Percentiles rank a stretch among this genome's conserved stretches.
Conservation (phyloP, 2,888 invertebrate species). For the Sycophila texana region DNA sequence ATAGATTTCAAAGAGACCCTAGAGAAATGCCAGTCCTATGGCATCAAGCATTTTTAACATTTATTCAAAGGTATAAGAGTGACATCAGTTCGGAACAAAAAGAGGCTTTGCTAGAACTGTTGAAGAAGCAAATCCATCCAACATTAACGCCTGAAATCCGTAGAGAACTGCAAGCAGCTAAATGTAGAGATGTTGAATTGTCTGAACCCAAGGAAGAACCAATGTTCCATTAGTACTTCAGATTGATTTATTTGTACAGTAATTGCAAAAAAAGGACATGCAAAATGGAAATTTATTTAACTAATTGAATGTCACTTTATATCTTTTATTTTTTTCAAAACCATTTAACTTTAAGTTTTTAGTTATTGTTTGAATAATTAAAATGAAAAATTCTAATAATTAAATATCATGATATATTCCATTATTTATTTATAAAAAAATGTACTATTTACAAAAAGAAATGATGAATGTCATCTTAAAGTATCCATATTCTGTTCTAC, state of each 20-base stretch:
- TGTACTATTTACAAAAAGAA: conserved; percentile 54
- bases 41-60: conserved; percentile 96
- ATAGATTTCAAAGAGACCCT: conserved; percentile 88
- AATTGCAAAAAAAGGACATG: conserved; percentile 31
- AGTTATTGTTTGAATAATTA: neutral
- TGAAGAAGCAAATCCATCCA: conserved; percentile 84
- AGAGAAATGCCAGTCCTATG: conserved; percentile 95
- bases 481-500: conserved; percentile 50
- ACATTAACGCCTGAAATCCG: conserved; percentile 90
- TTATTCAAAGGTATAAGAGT: conserved; percentile 96
- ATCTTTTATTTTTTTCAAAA: neutral
- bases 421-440: conserved; percentile 48
- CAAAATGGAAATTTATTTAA: conserved; percentile 24
- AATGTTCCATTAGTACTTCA: conserved; percentile 56
- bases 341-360: neutral
- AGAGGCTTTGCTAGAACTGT: conserved; percentile 87
- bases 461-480: conserved; percentile 54
- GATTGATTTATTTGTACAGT: conserved; percentile 34
- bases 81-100: conserved; percentile 96
- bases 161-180: conserved; percentile 89
- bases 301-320: no score
- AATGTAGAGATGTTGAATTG: conserved; percentile 85
- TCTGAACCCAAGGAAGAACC: conserved; percentile 66
- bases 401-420: conserved; percentile 42
- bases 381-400: conserved; percentile 23